Percentiles rank a stretch among this genome's conserved stretches.
phyloP scores from a whole-genome alignment of 1,140 invertebrate genomes.

The Tachypleus tridentatus region DNA sequence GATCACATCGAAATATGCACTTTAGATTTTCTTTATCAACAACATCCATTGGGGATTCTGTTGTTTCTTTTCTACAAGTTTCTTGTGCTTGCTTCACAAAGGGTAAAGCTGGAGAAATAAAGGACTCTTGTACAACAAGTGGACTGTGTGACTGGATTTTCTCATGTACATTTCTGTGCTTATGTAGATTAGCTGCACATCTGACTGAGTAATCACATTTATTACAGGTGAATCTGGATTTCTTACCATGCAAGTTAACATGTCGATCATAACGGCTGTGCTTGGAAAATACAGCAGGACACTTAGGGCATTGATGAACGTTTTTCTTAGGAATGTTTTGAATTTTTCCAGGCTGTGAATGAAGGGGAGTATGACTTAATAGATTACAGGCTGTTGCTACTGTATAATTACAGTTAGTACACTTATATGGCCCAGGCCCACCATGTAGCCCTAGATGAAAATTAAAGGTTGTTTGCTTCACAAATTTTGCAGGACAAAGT shows the following conservation, averaged over 20 bases:
- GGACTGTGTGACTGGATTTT: conserved; percentile 28
- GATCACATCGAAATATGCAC: conserved; percentile 44
- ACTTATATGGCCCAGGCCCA: conserved; percentile 53
- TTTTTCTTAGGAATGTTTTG: background rate
- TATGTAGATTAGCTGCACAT: conserved; percentile 66
- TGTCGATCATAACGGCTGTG: conserved; percentile 74
- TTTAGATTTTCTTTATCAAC: conserved; percentile 36
- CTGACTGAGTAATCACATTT: conserved; percentile 80
- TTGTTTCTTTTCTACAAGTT: background rate
- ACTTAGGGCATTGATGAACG: conserved; percentile 40
- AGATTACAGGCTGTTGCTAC: conserved; percentile 62
- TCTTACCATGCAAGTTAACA: conserved; percentile 64
- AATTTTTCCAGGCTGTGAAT: conserved; percentile 27
- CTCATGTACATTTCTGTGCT: conserved; percentile 63
- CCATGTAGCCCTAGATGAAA: conserved; percentile 60
- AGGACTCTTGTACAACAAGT: no score
- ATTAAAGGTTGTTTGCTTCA: conserved; percentile 45
- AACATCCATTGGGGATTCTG: no score
- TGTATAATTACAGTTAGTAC: conserved; percentile 69
- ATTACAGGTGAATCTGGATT: conserved; percentile 68
- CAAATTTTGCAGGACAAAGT: conserved; percentile 22
- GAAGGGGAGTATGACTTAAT: conserved; percentile 55
- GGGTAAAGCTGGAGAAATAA: background rate
- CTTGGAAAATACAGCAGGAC: conserved; percentile 78
- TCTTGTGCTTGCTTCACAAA: background rate